phyloP scores from a whole-genome alignment of 2,888 invertebrate genomes.

The Eupithecia tripunctaria region DNA sequence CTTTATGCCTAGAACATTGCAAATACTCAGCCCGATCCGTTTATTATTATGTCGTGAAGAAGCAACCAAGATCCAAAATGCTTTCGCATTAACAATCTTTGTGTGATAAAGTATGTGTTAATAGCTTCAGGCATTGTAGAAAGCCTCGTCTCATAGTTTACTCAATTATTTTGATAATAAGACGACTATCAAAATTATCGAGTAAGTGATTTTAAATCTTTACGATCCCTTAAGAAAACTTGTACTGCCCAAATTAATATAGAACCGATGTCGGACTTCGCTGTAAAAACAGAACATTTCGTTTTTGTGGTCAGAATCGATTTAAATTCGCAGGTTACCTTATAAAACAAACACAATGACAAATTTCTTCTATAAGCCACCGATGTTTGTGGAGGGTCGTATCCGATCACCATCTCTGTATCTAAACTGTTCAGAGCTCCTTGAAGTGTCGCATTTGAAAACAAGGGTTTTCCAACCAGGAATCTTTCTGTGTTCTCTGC shows the following conservation, averaged over 20 bases:
- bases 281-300: background rate
- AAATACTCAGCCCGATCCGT: too few species aligned
- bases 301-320: background rate
- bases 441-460: conserved; percentile 72
- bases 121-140: background rate
- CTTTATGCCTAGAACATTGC: too few species aligned
- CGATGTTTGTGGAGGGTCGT: conserved; percentile 81
- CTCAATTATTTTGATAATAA: background rate
- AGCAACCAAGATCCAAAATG: background rate
- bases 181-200: background rate
- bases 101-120: background rate
- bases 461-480: conserved; percentile 72
- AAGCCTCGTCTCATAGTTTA: background rate
- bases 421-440: conserved; percentile 57
- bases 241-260: too few species aligned
- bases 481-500: conserved; percentile 82
- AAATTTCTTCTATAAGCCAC: conserved; percentile 84
- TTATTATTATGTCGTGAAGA: background rate
- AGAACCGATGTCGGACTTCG: too few species aligned
- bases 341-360: conserved; percentile 84
- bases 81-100: background rate
- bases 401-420: conserved; percentile 57
- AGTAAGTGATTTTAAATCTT: background rate
- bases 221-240: too few species aligned
- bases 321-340: conserved; percentile 69